These are phyloP conservation scores for Cyanistes caeruleus DNA, from an alignment of 2,113 vertebrate genomes.

Conservation along the genomic window DNA sequence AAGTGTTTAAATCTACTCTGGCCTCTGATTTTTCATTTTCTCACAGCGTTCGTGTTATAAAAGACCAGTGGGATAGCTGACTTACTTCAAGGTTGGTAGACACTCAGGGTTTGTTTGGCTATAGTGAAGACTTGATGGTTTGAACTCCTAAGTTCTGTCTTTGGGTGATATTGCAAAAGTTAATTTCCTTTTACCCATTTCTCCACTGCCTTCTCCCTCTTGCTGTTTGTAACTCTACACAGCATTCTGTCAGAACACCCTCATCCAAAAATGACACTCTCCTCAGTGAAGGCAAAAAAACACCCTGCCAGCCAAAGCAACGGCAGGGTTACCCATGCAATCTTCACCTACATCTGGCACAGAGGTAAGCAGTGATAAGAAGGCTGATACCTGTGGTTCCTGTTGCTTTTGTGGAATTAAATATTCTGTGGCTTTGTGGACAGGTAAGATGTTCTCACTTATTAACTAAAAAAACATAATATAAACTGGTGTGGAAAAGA, in stretches of 20 bases:
- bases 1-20: not conserved
- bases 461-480: not conserved
- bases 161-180: not conserved
- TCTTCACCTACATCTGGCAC: not conserved
- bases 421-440: not conserved
- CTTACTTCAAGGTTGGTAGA: not conserved
- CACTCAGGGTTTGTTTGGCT: not conserved
- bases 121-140: not conserved
- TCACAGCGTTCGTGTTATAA: not conserved
- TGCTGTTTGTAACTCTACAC: not conserved
- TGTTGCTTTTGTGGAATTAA: not conserved
- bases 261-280: not conserved
- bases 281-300: not conserved
- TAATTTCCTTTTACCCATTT: not conserved
- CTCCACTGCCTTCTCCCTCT: not conserved
- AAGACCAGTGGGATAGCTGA: not conserved
- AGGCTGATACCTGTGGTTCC: not conserved
- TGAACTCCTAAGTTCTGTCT: not conserved
- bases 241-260: not conserved
- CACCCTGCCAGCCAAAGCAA: not conserved
- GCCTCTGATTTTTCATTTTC: not conserved
- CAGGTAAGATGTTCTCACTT: not conserved
- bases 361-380: not conserved
- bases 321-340: rapidly evolving
- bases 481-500: not conserved